Base-by-base conservation (phyloP, 35 echinoderm and acorn worm genomes). In the Ophioderma brevispina region DNA sequence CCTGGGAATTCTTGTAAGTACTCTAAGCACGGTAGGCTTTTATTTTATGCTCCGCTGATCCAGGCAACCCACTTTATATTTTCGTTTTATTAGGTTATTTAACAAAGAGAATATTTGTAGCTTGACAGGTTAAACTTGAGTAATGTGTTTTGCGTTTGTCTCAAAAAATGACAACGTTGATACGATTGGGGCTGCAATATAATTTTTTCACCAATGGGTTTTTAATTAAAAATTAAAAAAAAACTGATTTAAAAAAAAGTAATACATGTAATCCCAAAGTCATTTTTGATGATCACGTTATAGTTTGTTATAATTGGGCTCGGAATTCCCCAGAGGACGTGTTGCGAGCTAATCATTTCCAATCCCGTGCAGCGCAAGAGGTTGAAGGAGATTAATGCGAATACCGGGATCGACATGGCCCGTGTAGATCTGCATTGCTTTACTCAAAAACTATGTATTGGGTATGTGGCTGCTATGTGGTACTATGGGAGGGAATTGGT, bases 221-320 rank as follows among this genome's bases (percentile, higher is more conserved):
- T 18, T n/a, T n/a, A n/a, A n/a, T n/a, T 30, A 30, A 25, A 15
- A 70, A 70, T 70, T 70, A 70, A 70, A 25, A 70, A 70, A n/a
- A 3, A 2, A 15, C 28, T 70, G 59, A 70, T 70, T 70, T 70
- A 70, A 25, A 18, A n/a, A n/a, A 70, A 70, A 70, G 59, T 70
- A 70, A 70, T 70, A 30, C 59, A 70, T 70, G 17, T 70, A 70
- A 70, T 70, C 59, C 59, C 59, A 70, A 70, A 70, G 59, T 70
- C 28, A 70, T 70, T 70, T 70, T 70, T 8, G 59, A 70, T 70
- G 59, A 70, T 70, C 15, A 70, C 17, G 59, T 70, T n/a, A 18
- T 70, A 70, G 59, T 70, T 70, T 70, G 28, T n/a, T n/a, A 25
- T 25, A 70, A 70, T 70, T n/a, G 59, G 59, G 17, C 23, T 70